Evolutionary conservation across 2,888 invertebrate species (phyloP), one percentile per base, ranked within the genome.

Genomic region (Ctena decussata): DNA sequence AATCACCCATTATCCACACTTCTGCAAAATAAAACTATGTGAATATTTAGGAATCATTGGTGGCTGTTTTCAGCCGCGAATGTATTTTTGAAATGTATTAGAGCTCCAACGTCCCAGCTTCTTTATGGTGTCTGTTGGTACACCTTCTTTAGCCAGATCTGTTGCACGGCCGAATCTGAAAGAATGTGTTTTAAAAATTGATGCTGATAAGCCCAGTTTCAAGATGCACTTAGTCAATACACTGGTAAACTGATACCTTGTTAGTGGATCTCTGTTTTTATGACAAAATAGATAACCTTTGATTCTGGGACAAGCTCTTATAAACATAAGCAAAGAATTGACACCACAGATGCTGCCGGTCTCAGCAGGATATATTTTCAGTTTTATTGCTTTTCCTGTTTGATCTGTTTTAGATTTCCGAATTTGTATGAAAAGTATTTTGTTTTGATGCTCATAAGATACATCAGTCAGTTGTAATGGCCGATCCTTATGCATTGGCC

Each of bases 101-200:
- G 69, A 69, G 5, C 24, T 12, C 69, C 69, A 69, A 6, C 69
- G 15, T n/a, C 69, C 69, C 32, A 30, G 37, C 69, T 35, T 69
- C 37, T 69, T 69, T 8, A 69, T 69, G n/a, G 24, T 69, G 5
- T 69, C 69, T 37, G 35, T 8, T 35, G 35, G 6, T 37, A 69
- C 69, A 37, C 69, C 69, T 24, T 69, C 35, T 37, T 32, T 35
- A 30, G 12, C 15, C 69, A 69, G 69, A 32, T 32, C 37, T 11
- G 69, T 69, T 35, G 69, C 69, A 21, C 69, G 24, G 69, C 69
- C 69, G 32, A 69, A n/a, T n/a, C n/a, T n/a, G n/a, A n/a, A n/a
- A n/a, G n/a, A n/a, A n/a, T n/a, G n/a, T n/a, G n/a, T n/a, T 69
- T 69, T 69, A 30, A 35, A 27, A 30, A 35, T 27, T 37, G 6